phyloP scores from a whole-genome alignment of 2,888 invertebrate species.

The Hesperia comma region DNA sequence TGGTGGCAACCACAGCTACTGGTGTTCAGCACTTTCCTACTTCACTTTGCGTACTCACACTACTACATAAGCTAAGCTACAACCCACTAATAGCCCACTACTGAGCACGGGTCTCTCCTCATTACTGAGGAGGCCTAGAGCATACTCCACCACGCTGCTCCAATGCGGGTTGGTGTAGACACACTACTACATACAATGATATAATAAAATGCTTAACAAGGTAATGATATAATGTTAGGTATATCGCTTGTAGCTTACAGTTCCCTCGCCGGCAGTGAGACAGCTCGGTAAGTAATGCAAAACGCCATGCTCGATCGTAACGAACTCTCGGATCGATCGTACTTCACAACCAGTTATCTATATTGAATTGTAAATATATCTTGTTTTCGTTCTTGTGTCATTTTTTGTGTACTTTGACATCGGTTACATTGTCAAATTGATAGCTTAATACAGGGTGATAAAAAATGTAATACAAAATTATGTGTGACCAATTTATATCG shows the following conservation, averaged over 20 bases:
- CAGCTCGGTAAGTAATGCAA: conserved; percentile 24
- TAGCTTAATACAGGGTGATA: conserved; percentile 24
- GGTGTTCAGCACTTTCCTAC: no score
- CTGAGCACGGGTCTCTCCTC: no score
- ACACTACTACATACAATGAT: no score
- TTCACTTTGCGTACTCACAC: no score
- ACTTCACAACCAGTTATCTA: conserved; percentile 27
- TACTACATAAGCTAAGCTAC: no score
- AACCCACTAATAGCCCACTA: no score
- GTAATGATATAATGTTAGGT: no score
- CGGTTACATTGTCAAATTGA: conserved; percentile 18
- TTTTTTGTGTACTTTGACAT: conserved; percentile 28
- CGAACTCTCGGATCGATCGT: conserved; percentile 26
- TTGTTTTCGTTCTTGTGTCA: conserved; percentile 11
- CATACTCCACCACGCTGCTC: no score
- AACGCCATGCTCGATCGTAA: conserved; percentile 31
- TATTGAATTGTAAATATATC: conserved; percentile 33
- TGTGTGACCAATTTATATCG: conserved; percentile 3
- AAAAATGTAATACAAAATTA: conserved; percentile 3
- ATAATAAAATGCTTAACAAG: no score
- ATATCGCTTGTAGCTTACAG: background rate
- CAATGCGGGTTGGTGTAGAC: no score
- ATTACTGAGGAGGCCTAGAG: no score
- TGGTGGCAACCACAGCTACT: no score
- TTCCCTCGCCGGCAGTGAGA: background rate